phyloP scores from a whole-genome alignment of 2,888 invertebrate genomes.

The Boloria euphrosyne region DNA sequence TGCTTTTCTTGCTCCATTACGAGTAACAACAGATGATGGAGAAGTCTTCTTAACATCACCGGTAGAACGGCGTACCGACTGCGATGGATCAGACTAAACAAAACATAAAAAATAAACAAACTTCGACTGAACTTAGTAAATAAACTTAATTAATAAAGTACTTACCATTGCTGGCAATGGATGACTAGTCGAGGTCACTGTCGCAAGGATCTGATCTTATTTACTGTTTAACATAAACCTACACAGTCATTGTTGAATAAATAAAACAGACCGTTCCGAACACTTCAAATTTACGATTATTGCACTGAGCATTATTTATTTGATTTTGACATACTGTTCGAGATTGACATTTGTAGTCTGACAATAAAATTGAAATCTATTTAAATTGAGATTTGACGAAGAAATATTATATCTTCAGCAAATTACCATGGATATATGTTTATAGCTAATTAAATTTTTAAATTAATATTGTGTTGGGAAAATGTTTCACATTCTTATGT shows the following conservation, averaged over 20 bases:
- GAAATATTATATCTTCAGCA: no score
- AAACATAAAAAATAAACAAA: slow-evolving; percentile 42
- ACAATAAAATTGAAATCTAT: no score
- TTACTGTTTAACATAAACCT: slow-evolving; percentile 18
- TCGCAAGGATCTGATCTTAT: slow-evolving; percentile 9
- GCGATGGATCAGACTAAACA: slow-evolving; percentile 64
- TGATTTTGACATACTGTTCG: slow-evolving; percentile 5
- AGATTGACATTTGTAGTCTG: background rate
- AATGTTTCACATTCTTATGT: no score
- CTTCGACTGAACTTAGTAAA: slow-evolving; percentile 29
- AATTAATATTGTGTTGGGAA: no score
- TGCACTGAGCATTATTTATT: background rate
- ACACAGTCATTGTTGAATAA: slow-evolving; percentile 23
- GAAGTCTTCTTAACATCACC: slow-evolving; percentile 65
- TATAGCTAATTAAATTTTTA: no score
- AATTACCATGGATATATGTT: no score
- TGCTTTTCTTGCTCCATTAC: slow-evolving; percentile 84
- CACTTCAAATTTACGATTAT: background rate
- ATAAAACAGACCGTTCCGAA: slow-evolving; percentile 12
- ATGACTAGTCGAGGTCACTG: background rate
- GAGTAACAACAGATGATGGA: slow-evolving; percentile 79
- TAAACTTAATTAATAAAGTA: slow-evolving; percentile 19
- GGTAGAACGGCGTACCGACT: slow-evolving; percentile 56
- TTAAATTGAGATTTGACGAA: no score
- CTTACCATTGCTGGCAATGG: slow-evolving; percentile 25